Conservation (phyloP, 1,140 invertebrate species). For the Maconellicoccus hirsutus region DNA sequence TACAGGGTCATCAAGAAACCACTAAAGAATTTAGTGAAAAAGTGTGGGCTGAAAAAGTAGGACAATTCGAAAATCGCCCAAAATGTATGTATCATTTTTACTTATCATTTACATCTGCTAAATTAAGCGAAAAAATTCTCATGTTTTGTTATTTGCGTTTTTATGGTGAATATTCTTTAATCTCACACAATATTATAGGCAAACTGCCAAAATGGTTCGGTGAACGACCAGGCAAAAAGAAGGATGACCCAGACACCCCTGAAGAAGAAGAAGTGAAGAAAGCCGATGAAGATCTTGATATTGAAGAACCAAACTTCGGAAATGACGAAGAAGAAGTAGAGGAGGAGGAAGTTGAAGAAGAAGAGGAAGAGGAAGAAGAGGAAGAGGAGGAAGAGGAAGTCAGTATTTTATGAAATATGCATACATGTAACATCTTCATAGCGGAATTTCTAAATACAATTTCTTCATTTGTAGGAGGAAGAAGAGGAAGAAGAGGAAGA, state of each 20-base stretch:
- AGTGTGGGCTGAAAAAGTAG: slow-evolving; percentile 70
- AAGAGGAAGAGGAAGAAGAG: slow-evolving; percentile 28
- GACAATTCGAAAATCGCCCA: slow-evolving; percentile 73
- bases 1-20: slow-evolving; percentile 65
- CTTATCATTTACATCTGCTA: too few relatives aligned
- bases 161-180: neutral
- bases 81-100: slow-evolving; percentile 54
- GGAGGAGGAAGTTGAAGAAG: slow-evolving; percentile 28
- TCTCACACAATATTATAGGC: slow-evolving; percentile 40
- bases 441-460: too few relatives aligned
- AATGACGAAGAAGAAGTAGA: slow-evolving; percentile 27
- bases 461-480: slow-evolving; percentile 26
- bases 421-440: too few relatives aligned
- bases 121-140: neutral
- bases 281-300: slow-evolving; percentile 27
- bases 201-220: slow-evolving; percentile 88
- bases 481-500: slow-evolving; percentile 29
- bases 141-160: neutral
- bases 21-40: slow-evolving; percentile 73
- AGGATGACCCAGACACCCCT: slow-evolving; percentile 71
- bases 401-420: neutral
- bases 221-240: slow-evolving; percentile 81
- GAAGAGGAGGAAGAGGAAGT: slow-evolving; percentile 25
- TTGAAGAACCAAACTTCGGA: slow-evolving; percentile 23
- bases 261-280: slow-evolving; percentile 63